Percentiles rank a stretch among this genome's conserved stretches.
phyloP scores from a whole-genome alignment of 2,888 invertebrate species.

The Dynastes hyllus region DNA sequence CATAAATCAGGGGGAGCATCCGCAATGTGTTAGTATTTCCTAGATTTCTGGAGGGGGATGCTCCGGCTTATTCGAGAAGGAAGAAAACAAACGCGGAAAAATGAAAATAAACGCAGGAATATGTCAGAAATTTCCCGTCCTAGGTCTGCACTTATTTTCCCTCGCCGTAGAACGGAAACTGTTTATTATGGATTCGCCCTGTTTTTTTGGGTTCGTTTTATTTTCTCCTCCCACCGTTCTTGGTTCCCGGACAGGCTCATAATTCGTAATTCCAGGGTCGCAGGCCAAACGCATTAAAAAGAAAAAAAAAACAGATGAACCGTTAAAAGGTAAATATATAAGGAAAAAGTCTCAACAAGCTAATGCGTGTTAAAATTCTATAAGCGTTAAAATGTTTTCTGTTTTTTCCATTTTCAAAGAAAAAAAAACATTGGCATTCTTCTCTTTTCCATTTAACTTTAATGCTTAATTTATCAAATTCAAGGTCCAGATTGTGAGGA shows the following conservation, averaged over 20 bases:
- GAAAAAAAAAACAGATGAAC: conserved; percentile 4
- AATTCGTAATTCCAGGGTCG: conserved; percentile 13
- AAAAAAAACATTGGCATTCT: neutral
- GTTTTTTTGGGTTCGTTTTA: neutral
- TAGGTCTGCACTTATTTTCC: neutral
- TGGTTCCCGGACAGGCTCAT: neutral
- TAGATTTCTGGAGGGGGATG: neutral
- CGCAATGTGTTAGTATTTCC: conserved; percentile 7
- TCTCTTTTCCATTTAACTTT: too few relatives aligned
- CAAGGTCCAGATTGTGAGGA: too few relatives aligned
- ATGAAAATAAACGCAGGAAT: conserved; percentile 32
- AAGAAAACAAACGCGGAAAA: conserved; percentile 17
- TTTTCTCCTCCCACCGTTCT: neutral
- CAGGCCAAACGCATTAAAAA: conserved; percentile 16
- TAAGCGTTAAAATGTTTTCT: conserved; percentile 4
- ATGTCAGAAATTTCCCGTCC: conserved; percentile 3
- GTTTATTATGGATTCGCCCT: conserved; percentile 9
- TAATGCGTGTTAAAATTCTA: neutral
- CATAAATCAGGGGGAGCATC: conserved; percentile 22
- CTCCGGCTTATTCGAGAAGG: neutral
- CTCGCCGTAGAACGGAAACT: neutral
- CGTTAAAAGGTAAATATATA: conserved; percentile 1
- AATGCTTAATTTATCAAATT: conserved; percentile 1
- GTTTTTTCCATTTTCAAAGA: neutral
- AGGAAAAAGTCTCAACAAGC: neutral